phyloP scores from a whole-genome alignment of 1,140 invertebrate genomes.

The Palaemon carinicauda region DNA sequence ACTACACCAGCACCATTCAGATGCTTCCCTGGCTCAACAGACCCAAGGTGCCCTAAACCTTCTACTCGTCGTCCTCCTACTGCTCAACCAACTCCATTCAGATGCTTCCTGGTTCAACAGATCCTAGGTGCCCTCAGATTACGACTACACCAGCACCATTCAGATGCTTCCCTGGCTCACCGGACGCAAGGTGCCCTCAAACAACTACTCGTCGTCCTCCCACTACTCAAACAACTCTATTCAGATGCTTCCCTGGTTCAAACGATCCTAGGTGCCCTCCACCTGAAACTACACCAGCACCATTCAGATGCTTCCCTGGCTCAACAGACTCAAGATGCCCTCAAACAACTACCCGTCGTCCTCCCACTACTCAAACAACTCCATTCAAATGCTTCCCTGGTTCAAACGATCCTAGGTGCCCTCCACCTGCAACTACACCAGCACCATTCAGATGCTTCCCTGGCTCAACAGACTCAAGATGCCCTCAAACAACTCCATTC shows the following conservation, averaged over 20 bases:
- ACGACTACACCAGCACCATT: not conserved
- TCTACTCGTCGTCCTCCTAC: too few relatives aligned
- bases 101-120: constrained; percentile 57
- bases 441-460: not conserved
- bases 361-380: too few relatives aligned
- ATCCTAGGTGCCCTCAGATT: constrained; percentile 61
- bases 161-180: too few relatives aligned
- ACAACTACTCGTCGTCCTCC: too few relatives aligned
- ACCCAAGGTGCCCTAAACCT: too few relatives aligned
- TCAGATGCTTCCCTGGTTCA: constrained; percentile 21
- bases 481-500: not conserved
- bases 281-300: too few relatives aligned
- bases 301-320: not conserved
- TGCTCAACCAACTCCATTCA: too few relatives aligned
- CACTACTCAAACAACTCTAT: too few relatives aligned
- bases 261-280: not conserved
- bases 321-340: not conserved
- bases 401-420: constrained; percentile 32
- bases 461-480: not conserved
- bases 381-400: not conserved
- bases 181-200: too few relatives aligned
- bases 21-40: not conserved
- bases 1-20: too few relatives aligned
- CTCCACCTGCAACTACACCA: not conserved
- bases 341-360: too few relatives aligned